Evolutionary conservation across 2,797 vertebrate genomes (phyloP), one percentile per base, ranked within the genome.

Genomic region (Catamblyrhynchus diadema): DNA sequence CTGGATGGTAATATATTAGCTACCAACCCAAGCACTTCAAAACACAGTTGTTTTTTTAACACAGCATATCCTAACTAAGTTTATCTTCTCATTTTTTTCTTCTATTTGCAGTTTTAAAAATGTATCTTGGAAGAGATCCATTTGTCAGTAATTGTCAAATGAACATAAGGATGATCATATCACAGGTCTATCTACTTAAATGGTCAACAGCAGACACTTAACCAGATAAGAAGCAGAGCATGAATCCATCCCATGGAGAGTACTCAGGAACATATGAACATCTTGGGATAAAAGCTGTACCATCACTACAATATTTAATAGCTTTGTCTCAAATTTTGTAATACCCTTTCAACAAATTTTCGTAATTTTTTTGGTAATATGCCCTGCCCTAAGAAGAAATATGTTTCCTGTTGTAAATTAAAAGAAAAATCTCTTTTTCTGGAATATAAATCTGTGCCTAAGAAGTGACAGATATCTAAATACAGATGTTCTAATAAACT

Each of bases 371-470:
- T 27, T 9, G 15, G 33, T 70, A 73, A 90, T 82, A 66, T 37
- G 30, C 15, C 72, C 39, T 86, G n/a, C 27, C 44, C 28, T 51
- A 57, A 53, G 71, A 88, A 81, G 53, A 92, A 92, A 50, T 78
- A 71, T 12, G 13, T 65, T 94, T 93, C 33, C 14, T 90, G 42
- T 72, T 79, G 18, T 59, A 86, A 57, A 79, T 66, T 61, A 53
- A 81, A 84, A 86, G 44, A 37, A 79, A 79, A 81, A 67, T 73
- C 56, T 75, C 16, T 48, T 89, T 92, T 94, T 93, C 74, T 87
- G 42, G 30, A 84, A 88, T 53, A 69, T 59, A 86, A 87, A 86
- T 86, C 70, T 9, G 2, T 69, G 54, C 69, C 22, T 83, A 56
- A 64, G 48, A 86, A 82, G n/a, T 62, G 35, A 75, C 51, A 81